Base-by-base conservation (phyloP, 2,797 vertebrate genomes). In the Micromesistius poutassou region DNA sequence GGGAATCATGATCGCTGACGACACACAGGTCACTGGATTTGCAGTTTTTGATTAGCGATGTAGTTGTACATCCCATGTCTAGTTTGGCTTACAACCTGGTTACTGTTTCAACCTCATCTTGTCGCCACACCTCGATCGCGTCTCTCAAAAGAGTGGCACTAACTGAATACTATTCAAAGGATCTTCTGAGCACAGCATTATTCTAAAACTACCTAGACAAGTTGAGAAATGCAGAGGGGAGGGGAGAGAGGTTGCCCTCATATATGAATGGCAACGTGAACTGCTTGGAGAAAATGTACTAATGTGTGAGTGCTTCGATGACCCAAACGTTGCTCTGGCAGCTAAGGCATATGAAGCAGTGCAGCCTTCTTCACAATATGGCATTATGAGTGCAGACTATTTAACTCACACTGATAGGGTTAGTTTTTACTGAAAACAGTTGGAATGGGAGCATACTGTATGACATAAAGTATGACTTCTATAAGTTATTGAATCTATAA, bases 401-500 rank as follows among this genome's bases (percentile, higher is more conserved):
- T 30, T 30, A 74, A 6, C 19, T 14, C 35, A n/a, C n/a, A 28
- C 28, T 66, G 42, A 8, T 16, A 25, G 13, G 28, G 13, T 30
- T 75, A 10, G 50, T 30, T 55, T 16, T 74, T 31, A 42, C 42
- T 77, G 35, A 16, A 80, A 75, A 71, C 79, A 77, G 76, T 28
- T 72, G 79, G 38, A 42, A 74, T 40, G n/a, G 73, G 40, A 75
- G 31, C 66, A 55, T 33, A 72, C 30, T 75, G 46, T 68, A 74
- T 75, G 72, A 55, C 79, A 75, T 22, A 87, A 66, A 87, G 40
- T 89, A 76, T 14, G 77, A 83, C 73, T 30, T 71, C 76, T 80
- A 78, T 84, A 92, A 84, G 82, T 86, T 40, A 83, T 79, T 2
- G 14, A 79, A 84, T 77, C 46, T 83, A 66, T n/a, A 86, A 19